Evolutionary conservation across 2,113 vertebrate genomes (phyloP).

Genomic region (Chamaetylas fuelleborni): DNA sequence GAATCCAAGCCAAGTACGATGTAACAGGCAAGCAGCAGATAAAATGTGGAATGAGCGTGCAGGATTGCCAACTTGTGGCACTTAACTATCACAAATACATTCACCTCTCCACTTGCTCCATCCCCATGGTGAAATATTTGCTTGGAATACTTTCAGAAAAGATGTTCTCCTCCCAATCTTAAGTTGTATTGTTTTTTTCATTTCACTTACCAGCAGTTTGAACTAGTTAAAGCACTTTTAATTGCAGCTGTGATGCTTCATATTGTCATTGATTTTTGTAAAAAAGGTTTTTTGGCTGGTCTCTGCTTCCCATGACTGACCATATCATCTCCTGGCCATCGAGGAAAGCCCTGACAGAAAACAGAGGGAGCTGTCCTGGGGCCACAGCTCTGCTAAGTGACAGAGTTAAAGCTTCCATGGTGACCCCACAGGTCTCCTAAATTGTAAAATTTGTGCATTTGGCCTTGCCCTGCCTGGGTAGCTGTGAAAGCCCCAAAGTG

Average conservation of each 20-base stretch:
- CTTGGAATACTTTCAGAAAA: not conserved
- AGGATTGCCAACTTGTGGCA: not conserved
- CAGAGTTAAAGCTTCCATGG: not conserved
- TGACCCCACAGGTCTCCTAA: not conserved
- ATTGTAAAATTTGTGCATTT: not conserved
- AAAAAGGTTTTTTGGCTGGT: not conserved
- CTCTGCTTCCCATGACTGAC: not conserved
- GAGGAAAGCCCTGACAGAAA: not conserved
- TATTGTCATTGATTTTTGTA: not conserved
- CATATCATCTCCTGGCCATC: accelerated
- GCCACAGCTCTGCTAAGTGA: not conserved
- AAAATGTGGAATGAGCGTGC: not conserved
- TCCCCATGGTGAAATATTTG: not conserved
- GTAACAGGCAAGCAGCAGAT: not conserved
- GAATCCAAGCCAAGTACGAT: not conserved
- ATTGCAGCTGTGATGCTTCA: not conserved
- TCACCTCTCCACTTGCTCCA: not conserved
- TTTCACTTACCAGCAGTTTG: not conserved
- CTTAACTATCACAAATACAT: not conserved
- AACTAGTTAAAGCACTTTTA: not conserved
- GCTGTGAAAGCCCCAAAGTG: accelerated
- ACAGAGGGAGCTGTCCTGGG: not conserved
- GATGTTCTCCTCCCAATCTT: accelerated
- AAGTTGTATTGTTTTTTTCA: not conserved
- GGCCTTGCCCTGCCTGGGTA: not conserved